Conservation (phyloP, 2,888 invertebrate species). For the Ceramica pisi region DNA sequence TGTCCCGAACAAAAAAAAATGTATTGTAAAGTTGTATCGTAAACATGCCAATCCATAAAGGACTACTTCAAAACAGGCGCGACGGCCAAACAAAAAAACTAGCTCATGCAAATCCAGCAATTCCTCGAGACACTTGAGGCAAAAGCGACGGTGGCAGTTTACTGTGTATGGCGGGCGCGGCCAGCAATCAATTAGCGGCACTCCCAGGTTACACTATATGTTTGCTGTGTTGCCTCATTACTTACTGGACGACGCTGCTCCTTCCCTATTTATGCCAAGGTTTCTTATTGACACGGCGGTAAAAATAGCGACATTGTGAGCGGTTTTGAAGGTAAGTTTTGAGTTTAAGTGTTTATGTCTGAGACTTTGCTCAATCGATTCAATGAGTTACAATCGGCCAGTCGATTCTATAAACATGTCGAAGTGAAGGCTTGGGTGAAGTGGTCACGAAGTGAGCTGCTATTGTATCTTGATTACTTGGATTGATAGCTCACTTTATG, state of each 20-base stretch:
- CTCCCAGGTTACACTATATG: constrained; percentile 85
- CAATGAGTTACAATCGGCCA: too few relatives aligned
- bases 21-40: too few relatives aligned
- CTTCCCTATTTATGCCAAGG: constrained; percentile 74
- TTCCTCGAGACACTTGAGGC: constrained; percentile 45
- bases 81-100: constrained; percentile 21
- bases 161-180: constrained; percentile 79
- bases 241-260: constrained; percentile 83
- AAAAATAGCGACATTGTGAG: constrained; percentile 53
- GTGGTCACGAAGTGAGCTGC: too few relatives aligned
- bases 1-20: too few relatives aligned
- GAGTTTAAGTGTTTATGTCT: not conserved
- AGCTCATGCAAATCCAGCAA: constrained; percentile 56
- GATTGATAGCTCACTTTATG: too few relatives aligned
- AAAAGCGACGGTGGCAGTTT: constrained; percentile 68
- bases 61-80: not conserved
- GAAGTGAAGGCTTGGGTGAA: too few relatives aligned
- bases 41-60: not conserved
- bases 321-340: constrained; percentile 10
- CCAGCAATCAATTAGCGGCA: constrained; percentile 86
- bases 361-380: not conserved
- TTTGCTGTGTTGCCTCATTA: constrained; percentile 87
- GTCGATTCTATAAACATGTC: too few relatives aligned
- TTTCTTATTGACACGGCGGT: constrained; percentile 71
- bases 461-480: too few relatives aligned